Base-by-base conservation (phyloP, 2,113 vertebrate species). In the Otus sunia region DNA sequence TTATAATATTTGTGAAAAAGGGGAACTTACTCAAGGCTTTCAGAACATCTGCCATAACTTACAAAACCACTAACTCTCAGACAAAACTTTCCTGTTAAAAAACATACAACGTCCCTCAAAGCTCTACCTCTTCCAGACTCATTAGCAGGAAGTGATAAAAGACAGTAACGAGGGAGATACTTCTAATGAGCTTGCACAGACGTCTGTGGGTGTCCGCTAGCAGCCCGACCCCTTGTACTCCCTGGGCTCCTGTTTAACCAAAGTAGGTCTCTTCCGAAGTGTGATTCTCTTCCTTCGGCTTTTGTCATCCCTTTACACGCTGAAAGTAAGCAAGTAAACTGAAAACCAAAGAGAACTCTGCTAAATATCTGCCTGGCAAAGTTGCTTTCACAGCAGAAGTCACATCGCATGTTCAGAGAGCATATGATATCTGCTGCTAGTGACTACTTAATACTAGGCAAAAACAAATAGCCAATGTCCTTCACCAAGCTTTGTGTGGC, bases 101-200 rank as follows among this genome's bases (percentile, higher is more conserved):
- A 79, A 26, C 49, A 90, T 19, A 60, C 11, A n/a, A 69, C 53
- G 90, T 43, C 32, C 26, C 63, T 86, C 63, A 93, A 90, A 93
- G 26, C 18, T 73, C 15, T 62, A 27, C 60, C 78, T 80, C 47
- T 69, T 71, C 76, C 41, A 73, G 63, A 15, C 45, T 90, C 32
- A 15, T 93, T 86, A 90, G 63, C 37, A 90, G 72, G 27, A 80
- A 73, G 37, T 77, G 75, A 93, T 77, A 96, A 94, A 92, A 90
- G 49, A 52, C 29, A 49, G 53, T 86, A 79, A 55, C 29, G n/a
- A 45, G 9, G 23, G 47, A 94, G 50, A 67, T 88, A 92, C 34
- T 92, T 96, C 77, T 84, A 92, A 92, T 39, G 75, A 95, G 69
- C 27, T 67, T 92, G 37, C 55, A 86, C 53, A 71, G 53, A 72